Conservation (phyloP, 2,797 vertebrate genomes). For the Pseudomugil tenellus region DNA sequence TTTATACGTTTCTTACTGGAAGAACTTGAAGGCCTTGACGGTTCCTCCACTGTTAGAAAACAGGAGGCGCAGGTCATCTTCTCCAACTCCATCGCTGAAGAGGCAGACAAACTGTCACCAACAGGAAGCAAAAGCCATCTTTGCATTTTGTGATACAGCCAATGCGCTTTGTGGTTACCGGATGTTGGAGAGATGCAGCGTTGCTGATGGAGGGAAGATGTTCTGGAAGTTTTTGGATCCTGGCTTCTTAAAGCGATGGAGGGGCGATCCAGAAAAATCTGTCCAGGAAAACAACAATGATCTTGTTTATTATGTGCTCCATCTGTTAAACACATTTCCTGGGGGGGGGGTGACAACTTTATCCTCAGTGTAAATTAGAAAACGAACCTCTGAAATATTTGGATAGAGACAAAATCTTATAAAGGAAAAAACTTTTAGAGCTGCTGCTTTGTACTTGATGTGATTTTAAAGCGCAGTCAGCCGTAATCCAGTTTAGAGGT, state of each 20-base stretch:
- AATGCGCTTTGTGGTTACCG: constrained; percentile 77
- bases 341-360: too few relatives aligned
- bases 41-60: constrained; percentile 95
- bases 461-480: too few relatives aligned
- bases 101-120: constrained; percentile 12
- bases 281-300: background rate
- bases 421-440: too few relatives aligned
- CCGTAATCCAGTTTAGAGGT: background rate
- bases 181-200: constrained; percentile 97
- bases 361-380: too few relatives aligned
- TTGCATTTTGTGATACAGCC: background rate
- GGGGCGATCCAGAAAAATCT: constrained; percentile 96
- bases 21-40: constrained; percentile 99
- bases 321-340: background rate
- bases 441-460: too few relatives aligned
- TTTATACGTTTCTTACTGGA: constrained; percentile 89
- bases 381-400: too few relatives aligned
- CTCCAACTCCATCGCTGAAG: constrained; percentile 90
- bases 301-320: background rate
- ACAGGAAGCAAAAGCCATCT: background rate
- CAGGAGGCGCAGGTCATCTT: constrained; percentile 93
- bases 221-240: constrained; percentile 99
- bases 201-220: constrained; percentile 97
- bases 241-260: constrained; percentile 98
- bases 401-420: too few relatives aligned